Evolutionary conservation across 1,140 invertebrate genomes (phyloP), one percentile per base, ranked within the genome.

Genomic region (Teleogryllus occipitalis): DNA sequence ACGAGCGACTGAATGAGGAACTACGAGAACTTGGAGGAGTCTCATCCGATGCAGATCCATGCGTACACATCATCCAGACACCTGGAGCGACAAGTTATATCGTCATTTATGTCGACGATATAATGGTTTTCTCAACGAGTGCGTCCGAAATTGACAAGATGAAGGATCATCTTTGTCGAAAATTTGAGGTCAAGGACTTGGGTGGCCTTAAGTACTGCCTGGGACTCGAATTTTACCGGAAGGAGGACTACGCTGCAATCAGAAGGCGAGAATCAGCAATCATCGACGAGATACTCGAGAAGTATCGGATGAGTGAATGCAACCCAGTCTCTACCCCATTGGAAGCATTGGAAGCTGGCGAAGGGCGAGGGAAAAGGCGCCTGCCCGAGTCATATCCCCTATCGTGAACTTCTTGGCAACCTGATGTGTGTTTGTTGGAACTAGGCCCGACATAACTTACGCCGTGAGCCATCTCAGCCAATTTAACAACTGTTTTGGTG

Each of bases 361-460:
- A 80, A 27, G 74, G 75, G 27, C 8, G 46, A 76, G 14, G 8
- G 21, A 73, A 46, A 21, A 47, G 79, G 18, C n/a, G 48, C 7
- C 27, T 39, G 27, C 1, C 27, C 8, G 39, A 48, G 80, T n/a
- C 47, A 82, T 48, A 81, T 79, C 81, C 47, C 80, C 46, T 86
- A 82, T 80, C 81, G 82, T 80, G 74, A 85, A 82, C 83, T 84
- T 82, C 78, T 85, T 18, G 84, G 84, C 12, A 75, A 80, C 81
- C 82, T 86, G 79, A 76, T 86, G 81, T 86, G 86, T 85, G 7
- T 75, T 82, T 18, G 78, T 83, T 0, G 78, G 81, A 12, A 85
- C 84, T 5, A 74, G 85, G 73, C 85, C 84, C 21, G 86, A 86
- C 82, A 83, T 85, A 14, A 80, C 84, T 10, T 86, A 82, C 80